Base-by-base conservation (phyloP, 2,888 invertebrate genomes). In the Hirtodrosophila confusa region DNA sequence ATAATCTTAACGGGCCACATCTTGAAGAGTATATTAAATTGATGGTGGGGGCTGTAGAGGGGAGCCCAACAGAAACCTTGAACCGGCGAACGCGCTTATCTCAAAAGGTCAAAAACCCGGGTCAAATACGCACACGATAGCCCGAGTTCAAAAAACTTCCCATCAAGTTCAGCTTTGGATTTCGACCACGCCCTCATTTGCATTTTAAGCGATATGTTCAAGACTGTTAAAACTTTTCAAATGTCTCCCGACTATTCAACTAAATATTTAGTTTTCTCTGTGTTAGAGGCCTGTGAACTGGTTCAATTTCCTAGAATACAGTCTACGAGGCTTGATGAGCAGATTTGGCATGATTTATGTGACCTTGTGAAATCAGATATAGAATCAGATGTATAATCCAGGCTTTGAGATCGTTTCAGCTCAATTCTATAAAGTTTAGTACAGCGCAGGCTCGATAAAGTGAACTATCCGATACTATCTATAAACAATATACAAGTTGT, bases 121-220 rank as follows among this genome's bases (percentile, higher is more conserved):
- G 17, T 5, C 27, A 27, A 5, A 27, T 27, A 27, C 27, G 6
- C 6, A 12, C 33, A 44, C 41, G 10, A 39, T 24, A 31, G 12
- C 35, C 7, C 39, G 33, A 58, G 53, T 31, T 65, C 47, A 60
- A 50, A 29, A 41, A 12, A 41, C 37, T 12, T n/a, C 31, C 17
- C 17, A 17, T 2, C 17, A 17, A 17, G 17, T 17, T 17, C 17
- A 17, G 17, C 17, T 17, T 17, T 23, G 39, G 11, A 33, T 31
- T n/a, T 17, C 23, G 49, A 41, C 53, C 58, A 64, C 69, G 48
- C 70, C 70, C 48, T 74, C 45, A 69, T 74, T 73, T 64, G 60
- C 75, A 74, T 71, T 56, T 49, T 43, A 4, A 41, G 12, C 3
- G 35, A 33, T 4, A 31, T 33, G 24, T 37, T 31, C 3, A 31